These are phyloP conservation scores for Ophion ellenae DNA, from an alignment of 2,888 invertebrate genomes.

Conservation along the genomic window DNA sequence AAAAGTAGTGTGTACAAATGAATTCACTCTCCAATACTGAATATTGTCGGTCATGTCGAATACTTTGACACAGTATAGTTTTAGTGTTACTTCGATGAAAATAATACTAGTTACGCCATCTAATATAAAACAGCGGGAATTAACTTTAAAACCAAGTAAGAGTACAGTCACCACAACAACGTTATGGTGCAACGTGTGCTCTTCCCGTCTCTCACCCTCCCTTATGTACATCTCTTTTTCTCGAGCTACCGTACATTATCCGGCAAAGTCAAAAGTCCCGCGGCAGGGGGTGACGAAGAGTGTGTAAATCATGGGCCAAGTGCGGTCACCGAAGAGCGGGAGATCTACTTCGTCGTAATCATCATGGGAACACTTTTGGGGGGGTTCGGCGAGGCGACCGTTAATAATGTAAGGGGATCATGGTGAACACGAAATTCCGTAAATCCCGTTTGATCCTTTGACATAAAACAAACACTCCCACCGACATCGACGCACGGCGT, in stretches of 20 bases:
- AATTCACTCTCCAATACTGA: no score
- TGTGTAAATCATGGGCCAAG: constrained; percentile 44
- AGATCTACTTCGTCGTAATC: constrained; percentile 64
- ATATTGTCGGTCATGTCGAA: no score
- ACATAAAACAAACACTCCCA: constrained; percentile 80
- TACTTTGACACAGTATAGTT: no score
- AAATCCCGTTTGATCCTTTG: constrained; percentile 80
- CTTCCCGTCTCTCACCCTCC: no score
- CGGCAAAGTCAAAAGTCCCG: constrained; percentile 43
- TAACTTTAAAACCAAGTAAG: no score
- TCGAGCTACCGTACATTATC: neutral
- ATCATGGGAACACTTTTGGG: constrained; percentile 74
- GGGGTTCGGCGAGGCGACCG: constrained; percentile 63
- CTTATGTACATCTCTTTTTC: no score
- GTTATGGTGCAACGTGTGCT: no score
- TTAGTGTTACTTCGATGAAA: no score
- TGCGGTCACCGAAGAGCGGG: constrained; percentile 33
- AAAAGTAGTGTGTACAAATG: no score
- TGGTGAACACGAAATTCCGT: constrained; percentile 71
- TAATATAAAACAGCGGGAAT: no score
- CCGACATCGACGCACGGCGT: constrained; percentile 54
- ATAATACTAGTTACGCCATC: no score
- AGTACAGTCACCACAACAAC: no score
- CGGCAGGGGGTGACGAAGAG: constrained; percentile 21
- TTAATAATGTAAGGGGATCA: constrained; percentile 72